Percentiles rank a stretch among this genome's conserved stretches.
These are phyloP conservation scores for Drosophila chauvacae DNA, from an alignment of 1,140 invertebrate genomes.

Conservation along the genomic window DNA sequence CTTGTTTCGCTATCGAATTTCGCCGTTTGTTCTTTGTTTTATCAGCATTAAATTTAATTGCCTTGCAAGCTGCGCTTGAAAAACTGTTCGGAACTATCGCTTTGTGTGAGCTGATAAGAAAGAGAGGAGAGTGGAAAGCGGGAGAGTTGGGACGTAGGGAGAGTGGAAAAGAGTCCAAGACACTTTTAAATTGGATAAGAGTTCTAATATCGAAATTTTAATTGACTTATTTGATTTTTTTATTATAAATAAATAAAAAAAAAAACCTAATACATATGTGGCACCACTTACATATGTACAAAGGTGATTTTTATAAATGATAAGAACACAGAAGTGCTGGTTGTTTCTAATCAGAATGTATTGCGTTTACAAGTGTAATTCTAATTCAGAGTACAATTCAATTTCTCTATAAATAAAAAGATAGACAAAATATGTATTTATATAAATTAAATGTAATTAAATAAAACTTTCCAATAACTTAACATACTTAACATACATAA, in stretches of 20 bases:
- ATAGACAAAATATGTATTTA: no score
- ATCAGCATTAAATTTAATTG: constrained; percentile 60
- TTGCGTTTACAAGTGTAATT: background rate
- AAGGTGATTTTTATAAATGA: background rate
- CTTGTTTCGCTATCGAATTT: constrained; percentile 48
- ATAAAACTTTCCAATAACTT: background rate
- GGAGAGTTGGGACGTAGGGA: background rate
- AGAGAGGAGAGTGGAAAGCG: background rate
- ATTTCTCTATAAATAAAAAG: no score
- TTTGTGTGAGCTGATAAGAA: constrained; percentile 22
- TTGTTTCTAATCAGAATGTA: background rate
- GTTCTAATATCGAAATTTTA: background rate
- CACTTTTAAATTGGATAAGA: background rate
- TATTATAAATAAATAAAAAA: background rate
- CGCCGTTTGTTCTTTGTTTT: constrained; percentile 49
- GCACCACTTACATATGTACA: no score
- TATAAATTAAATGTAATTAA: background rate
- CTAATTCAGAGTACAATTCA: no score
- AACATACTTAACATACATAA: background rate
- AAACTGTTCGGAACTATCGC: constrained; percentile 10
- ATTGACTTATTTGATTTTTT: background rate
- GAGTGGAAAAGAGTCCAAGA: background rate
- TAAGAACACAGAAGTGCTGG: background rate
- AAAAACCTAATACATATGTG: background rate
- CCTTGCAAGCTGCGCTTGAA: constrained; percentile 49